These are phyloP conservation scores for Dioctria linearis DNA, from an alignment of 2,888 invertebrate genomes.

Conservation along the genomic window DNA sequence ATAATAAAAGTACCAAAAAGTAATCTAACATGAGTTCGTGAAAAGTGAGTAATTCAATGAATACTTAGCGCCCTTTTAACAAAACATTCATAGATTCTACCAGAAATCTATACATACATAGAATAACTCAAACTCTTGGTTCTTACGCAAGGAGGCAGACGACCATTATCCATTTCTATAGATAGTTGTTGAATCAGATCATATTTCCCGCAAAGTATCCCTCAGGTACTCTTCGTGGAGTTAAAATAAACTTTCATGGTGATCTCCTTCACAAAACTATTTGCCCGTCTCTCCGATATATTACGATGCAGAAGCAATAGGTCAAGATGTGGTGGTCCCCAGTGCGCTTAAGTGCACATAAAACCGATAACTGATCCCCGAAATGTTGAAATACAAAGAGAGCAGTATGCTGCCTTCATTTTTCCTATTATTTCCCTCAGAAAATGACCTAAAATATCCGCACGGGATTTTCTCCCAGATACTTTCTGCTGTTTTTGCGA, in stretches of 20 bases:
- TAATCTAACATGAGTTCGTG: no score
- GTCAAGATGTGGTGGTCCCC: constrained; percentile 5
- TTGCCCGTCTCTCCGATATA: not conserved
- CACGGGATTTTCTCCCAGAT: constrained; percentile 12
- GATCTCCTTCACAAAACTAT: not conserved
- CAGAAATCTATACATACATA: no score
- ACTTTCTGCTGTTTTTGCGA: constrained; percentile 5
- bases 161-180: no score
- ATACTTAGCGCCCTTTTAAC: no score
- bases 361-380: constrained; percentile 34
- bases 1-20: no score
- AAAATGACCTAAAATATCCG: constrained; percentile 43
- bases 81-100: no score
- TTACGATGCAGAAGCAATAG: constrained; percentile 4
- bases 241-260: constrained; percentile 9
- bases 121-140: no score
- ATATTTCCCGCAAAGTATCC: constrained; percentile 6
- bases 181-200: not conserved
- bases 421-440: constrained; percentile 36
- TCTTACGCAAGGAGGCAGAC: no score
- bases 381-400: not conserved
- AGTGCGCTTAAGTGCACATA: constrained; percentile 11
- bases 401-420: constrained; percentile 6
- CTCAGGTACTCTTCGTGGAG: not conserved
- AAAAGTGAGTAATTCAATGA: no score